A percentile compares a stretch with the other conserved stretches of the same genome.
Evolutionary conservation across 2,888 invertebrate genomes (phyloP).

Genomic region (Notocelia uddmanniana): DNA sequence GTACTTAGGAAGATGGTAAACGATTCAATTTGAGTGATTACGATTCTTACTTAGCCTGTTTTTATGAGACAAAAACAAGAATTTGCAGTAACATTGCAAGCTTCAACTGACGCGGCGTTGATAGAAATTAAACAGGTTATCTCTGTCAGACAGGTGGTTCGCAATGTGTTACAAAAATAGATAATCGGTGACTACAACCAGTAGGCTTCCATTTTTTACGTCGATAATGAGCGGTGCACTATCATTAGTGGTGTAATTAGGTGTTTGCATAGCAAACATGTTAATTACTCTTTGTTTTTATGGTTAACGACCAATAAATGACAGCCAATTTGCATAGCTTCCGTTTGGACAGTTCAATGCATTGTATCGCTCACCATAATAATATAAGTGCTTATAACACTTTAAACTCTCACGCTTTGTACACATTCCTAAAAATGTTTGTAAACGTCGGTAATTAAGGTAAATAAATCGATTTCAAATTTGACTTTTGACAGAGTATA

Average conservation of each 20-base stretch:
- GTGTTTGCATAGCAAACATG: constrained; percentile 11
- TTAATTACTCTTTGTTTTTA: constrained; percentile 10
- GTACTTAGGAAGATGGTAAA: too few relatives aligned
- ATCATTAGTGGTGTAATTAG: constrained; percentile 51
- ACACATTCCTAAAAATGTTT: too few relatives aligned
- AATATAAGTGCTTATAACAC: too few relatives aligned
- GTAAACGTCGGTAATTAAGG: too few relatives aligned
- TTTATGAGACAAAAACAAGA: constrained; percentile 26
- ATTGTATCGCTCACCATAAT: background rate
- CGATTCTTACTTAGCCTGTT: background rate
- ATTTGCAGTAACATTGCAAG: constrained; percentile 50
- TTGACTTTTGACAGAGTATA: background rate
- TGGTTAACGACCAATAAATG: background rate
- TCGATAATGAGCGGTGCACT: constrained; percentile 59
- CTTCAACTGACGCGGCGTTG: constrained; percentile 56
- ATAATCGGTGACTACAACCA: constrained; percentile 62
- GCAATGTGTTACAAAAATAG: constrained; percentile 68
- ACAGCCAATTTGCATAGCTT: background rate
- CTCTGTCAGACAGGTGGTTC: constrained; percentile 65
- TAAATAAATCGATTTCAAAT: too few relatives aligned
- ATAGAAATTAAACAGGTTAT: constrained; percentile 67
- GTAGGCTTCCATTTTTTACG: constrained; percentile 67
- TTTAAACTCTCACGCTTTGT: too few relatives aligned
- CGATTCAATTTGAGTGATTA: background rate
- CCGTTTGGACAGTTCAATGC: background rate